Percentiles rank a stretch among this genome's conserved stretches.
These are phyloP conservation scores for Parauchenoglanis punctatus DNA, from an alignment of 2,797 vertebrate species.

Conservation along the genomic window DNA sequence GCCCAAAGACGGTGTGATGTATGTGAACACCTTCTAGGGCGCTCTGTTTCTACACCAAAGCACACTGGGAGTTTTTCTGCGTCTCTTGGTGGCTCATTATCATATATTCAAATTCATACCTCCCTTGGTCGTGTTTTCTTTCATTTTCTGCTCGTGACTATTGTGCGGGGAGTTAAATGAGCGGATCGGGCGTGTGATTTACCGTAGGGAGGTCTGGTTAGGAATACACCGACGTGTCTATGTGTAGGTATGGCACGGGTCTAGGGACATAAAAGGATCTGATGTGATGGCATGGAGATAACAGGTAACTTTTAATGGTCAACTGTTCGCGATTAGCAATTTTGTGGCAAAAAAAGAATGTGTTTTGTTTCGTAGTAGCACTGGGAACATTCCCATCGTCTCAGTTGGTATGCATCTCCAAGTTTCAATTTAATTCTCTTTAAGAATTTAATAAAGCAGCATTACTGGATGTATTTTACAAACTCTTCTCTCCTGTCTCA, in stretches of 20 bases:
- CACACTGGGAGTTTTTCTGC: conserved; percentile 33
- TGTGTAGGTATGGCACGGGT: background rate
- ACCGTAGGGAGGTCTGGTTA: conserved; percentile 35
- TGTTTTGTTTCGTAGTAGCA: background rate
- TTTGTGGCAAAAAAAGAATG: background rate
- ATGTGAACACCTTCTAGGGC: background rate
- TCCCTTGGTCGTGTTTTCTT: conserved; percentile 6
- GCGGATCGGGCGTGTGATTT: conserved; percentile 58
- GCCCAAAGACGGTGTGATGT: background rate
- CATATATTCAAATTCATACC: conserved; percentile 55
- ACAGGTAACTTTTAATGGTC: background rate
- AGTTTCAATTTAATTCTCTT: conserved; percentile 58
- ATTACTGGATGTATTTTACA: conserved; percentile 34
- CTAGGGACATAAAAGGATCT: background rate
- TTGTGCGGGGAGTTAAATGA: background rate
- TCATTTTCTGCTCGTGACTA: background rate
- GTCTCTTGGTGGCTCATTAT: conserved; percentile 61
- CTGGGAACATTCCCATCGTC: conserved; percentile 26
- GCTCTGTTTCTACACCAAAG: background rate
- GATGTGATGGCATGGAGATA: background rate
- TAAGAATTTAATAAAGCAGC: conserved; percentile 56
- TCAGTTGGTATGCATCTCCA: conserved; percentile 41
- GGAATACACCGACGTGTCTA: background rate
- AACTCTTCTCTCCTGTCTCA: conserved; percentile 49
- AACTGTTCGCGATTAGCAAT: background rate